These are phyloP conservation scores for Drosophila neonasuta DNA, from an alignment of 2,888 invertebrate genomes.

Conservation along the genomic window DNA sequence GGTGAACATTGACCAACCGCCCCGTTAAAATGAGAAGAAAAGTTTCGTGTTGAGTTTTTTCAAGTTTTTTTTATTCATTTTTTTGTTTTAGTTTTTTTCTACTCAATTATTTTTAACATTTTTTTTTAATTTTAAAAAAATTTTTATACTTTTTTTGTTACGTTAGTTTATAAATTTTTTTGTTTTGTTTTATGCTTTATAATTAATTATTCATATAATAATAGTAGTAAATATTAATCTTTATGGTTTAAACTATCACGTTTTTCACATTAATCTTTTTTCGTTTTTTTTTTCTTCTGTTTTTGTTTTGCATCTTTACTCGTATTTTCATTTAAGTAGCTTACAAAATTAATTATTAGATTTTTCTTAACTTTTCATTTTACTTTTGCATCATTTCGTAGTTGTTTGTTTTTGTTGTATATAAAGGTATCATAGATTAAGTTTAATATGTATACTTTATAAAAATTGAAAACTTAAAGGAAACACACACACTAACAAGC, in stretches of 20 bases:
- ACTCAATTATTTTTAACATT: constrained; percentile 75
- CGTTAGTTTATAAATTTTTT: constrained; percentile 68
- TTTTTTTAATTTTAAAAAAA: constrained; percentile 70
- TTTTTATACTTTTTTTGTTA: constrained; percentile 71
- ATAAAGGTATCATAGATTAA: constrained; percentile 49
- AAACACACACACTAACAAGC: constrained; percentile 35
- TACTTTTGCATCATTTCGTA: constrained; percentile 36
- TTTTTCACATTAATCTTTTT: constrained; percentile 72
- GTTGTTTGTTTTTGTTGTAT: constrained; percentile 30
- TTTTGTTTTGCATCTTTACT: constrained; percentile 39
- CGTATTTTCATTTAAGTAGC: constrained; percentile 68
- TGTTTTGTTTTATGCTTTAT: constrained; percentile 54
- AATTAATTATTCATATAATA: constrained; percentile 77
- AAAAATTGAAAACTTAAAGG: constrained; percentile 54
- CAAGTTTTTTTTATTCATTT: constrained; percentile 76
- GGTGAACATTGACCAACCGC: not conserved
- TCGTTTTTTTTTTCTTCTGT: constrained; percentile 32
- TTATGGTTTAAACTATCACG: constrained; percentile 78
- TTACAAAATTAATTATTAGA: constrained; percentile 66
- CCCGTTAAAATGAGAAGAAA: not conserved
- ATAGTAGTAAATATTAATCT: constrained; percentile 76
- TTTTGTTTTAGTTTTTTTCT: constrained; percentile 73
- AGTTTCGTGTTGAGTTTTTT: constrained; percentile 56
- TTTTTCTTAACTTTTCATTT: constrained; percentile 43
- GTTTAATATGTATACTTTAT: constrained; percentile 45